Percentiles rank a stretch among this genome's conserved stretches.
phyloP scores from a whole-genome alignment of 2,113 vertebrate genomes.

The Symphodus melops region DNA sequence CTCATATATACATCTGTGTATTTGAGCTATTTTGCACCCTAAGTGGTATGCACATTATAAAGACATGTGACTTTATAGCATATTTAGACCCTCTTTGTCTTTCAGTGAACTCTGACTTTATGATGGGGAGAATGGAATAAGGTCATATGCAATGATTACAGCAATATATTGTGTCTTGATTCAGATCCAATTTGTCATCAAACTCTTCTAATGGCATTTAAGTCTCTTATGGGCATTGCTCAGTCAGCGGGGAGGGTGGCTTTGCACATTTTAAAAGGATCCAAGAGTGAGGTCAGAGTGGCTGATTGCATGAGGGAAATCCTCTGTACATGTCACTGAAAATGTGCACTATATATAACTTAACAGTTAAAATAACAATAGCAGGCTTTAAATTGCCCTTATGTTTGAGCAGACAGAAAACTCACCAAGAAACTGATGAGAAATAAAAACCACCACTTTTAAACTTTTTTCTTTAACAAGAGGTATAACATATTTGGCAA shows the following conservation, averaged over 20 bases:
- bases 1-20: background rate
- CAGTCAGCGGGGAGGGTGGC: background rate
- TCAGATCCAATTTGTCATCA: slow-evolving; percentile 25
- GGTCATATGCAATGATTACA: slow-evolving; percentile 6
- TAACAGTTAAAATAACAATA: too few relatives aligned
- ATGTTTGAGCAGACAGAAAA: too few relatives aligned
- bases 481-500: background rate
- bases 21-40: background rate
- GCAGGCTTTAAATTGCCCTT: too few relatives aligned
- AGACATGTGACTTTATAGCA: background rate
- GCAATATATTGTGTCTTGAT: slow-evolving; percentile 6
- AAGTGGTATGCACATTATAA: background rate
- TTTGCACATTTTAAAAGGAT: background rate
- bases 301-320: background rate
- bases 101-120: slow-evolving; percentile 9
- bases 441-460: too few relatives aligned
- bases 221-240: background rate
- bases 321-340: background rate
- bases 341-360: too few relatives aligned
- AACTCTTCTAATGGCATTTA: background rate
- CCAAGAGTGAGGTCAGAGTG: background rate
- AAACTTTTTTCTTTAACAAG: background rate
- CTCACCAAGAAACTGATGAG: too few relatives aligned
- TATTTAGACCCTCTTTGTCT: background rate
- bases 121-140: background rate